A percentile compares a stretch with the other conserved stretches of the same genome.
These are phyloP conservation scores for Chironomus tepperi DNA, from an alignment of 1,140 invertebrate genomes.

Conservation along the genomic window DNA sequence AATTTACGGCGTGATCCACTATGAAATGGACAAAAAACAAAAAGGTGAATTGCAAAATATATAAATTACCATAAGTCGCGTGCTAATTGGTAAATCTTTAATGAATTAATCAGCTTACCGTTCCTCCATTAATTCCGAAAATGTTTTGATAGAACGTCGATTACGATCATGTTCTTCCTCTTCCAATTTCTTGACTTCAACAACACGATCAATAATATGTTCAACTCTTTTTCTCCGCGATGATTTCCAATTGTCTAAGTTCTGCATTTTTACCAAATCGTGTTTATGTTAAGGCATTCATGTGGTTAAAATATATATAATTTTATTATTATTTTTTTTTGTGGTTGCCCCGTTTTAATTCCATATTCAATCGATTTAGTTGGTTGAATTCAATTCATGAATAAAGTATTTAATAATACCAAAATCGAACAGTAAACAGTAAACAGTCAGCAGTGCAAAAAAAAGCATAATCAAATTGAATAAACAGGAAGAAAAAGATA, in stretches of 20 bases:
- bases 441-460: neutral
- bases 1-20: constrained; percentile 48
- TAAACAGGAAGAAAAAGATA: constrained; percentile 14
- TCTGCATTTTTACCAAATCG: constrained; percentile 45
- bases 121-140: constrained; percentile 89
- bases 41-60: neutral
- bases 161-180: constrained; percentile 63
- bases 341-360: constrained; percentile 4
- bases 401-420: neutral
- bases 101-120: constrained; percentile 47
- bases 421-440: neutral
- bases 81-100: neutral
- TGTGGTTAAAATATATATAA: neutral
- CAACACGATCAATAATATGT: constrained; percentile 78
- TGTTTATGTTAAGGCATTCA: constrained; percentile 16
- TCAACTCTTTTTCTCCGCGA: constrained; percentile 81
- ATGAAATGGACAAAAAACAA: constrained; percentile 28
- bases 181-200: constrained; percentile 78
- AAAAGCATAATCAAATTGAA: neutral
- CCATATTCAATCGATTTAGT: neutral
- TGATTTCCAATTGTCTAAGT: constrained; percentile 89
- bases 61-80: neutral
- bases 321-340: neutral
- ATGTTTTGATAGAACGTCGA: constrained; percentile 76
- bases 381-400: neutral